Conservation (phyloP, 2,797 vertebrate genomes). For the Schizopygopsis malacanthus region DNA sequence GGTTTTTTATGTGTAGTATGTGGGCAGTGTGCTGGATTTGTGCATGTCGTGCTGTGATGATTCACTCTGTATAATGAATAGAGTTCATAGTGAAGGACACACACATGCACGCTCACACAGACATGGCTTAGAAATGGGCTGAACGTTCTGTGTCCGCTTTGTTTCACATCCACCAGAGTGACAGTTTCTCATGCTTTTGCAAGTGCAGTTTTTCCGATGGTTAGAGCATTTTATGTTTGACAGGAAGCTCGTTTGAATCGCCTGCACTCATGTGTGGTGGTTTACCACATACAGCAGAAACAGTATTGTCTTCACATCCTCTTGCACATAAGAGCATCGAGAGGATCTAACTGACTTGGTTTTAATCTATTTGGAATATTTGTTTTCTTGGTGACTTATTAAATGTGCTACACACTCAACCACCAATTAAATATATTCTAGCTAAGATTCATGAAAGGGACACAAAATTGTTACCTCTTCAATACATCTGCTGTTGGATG, state of each 20-base stretch:
- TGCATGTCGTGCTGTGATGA: slow-evolving; percentile 18
- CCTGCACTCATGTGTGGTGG: slow-evolving; percentile 41
- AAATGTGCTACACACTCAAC: not conserved
- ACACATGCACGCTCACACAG: slow-evolving; percentile 16
- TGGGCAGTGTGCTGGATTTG: slow-evolving; percentile 23
- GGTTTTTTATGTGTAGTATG: slow-evolving; percentile 14
- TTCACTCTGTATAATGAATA: slow-evolving; percentile 36
- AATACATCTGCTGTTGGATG: not conserved
- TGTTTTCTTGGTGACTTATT: not conserved
- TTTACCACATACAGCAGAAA: slow-evolving; percentile 54
- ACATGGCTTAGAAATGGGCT: slow-evolving; percentile 8
- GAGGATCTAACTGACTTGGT: not conserved
- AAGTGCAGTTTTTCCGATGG: slow-evolving; percentile 24
- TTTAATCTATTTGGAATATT: not conserved
- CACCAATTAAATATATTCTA: not conserved
- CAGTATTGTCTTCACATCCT: slow-evolving; percentile 53
- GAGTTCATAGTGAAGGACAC: slow-evolving; percentile 6
- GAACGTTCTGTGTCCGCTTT: slow-evolving; percentile 20
- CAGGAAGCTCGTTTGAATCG: slow-evolving; percentile 43
- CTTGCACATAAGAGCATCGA: slow-evolving; percentile 11
- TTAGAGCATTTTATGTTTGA: slow-evolving; percentile 26
- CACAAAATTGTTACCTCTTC: not conserved
- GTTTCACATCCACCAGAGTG: slow-evolving; percentile 23
- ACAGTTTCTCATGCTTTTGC: slow-evolving; percentile 41
- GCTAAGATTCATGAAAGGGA: not conserved